Percentiles rank a stretch among this genome's conserved stretches.
Evolutionary conservation across 2,888 invertebrate genomes (phyloP).

Genomic region (Rhogogaster chlorosoma): DNA sequence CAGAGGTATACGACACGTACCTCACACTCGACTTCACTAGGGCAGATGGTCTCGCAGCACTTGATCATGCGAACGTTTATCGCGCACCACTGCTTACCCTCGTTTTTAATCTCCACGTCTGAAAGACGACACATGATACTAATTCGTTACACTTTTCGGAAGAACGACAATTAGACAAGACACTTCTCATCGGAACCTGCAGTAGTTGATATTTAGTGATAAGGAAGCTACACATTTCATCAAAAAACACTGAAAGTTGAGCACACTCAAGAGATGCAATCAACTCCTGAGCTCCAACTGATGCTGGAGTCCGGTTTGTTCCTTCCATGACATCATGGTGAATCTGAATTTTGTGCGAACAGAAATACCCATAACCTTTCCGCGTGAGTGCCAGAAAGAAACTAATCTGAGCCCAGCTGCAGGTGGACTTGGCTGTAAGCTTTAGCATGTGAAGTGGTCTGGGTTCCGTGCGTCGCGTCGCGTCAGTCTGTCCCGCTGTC

Average conservation of each 20-base stretch:
- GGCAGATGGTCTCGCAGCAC: slow-evolving; percentile 60
- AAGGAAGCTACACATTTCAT: not conserved
- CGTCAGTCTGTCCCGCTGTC: slow-evolving; percentile 30
- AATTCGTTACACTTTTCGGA: not conserved
- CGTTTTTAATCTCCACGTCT: slow-evolving; percentile 60
- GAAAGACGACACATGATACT: slow-evolving; percentile 47
- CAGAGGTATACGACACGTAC: slow-evolving; percentile 43
- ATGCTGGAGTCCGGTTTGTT: not conserved
- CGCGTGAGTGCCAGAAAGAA: slow-evolving; percentile 4
- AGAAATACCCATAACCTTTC: slow-evolving; percentile 12
- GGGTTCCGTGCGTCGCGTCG: not conserved
- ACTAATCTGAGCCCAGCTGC: slow-evolving; percentile 38
- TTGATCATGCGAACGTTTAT: slow-evolving; percentile 58
- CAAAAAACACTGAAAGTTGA: not conserved
- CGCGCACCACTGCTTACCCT: slow-evolving; percentile 54
- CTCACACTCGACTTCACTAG: slow-evolving; percentile 59
- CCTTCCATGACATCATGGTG: not conserved
- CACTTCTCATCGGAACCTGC: not conserved
- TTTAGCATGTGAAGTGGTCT: slow-evolving; percentile 11
- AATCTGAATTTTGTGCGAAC: not conserved
- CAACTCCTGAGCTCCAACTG: not conserved
- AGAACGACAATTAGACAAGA: not conserved
- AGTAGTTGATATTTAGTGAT: not conserved
- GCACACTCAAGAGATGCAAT: not conserved
- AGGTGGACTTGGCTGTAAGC: slow-evolving; percentile 21